A percentile compares a stretch with the other conserved stretches of the same genome.
These are phyloP conservation scores for Toxostoma redivivum DNA, from an alignment of 2,113 vertebrate species.

Conservation along the genomic window DNA sequence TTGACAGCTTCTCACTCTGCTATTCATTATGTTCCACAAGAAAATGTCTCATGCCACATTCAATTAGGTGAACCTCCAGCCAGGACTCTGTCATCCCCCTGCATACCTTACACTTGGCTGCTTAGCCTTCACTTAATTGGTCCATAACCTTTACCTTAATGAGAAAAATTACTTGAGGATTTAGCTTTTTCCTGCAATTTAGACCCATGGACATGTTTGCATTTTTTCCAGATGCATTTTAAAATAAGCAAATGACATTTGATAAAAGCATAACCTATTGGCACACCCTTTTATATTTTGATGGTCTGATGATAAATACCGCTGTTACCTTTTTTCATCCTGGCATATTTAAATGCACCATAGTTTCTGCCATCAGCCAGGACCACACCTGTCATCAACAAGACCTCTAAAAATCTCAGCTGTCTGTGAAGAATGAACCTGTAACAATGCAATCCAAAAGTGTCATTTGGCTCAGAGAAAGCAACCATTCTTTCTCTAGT, in stretches of 20 bases:
- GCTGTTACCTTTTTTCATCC: neutral
- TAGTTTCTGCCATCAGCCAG: neutral
- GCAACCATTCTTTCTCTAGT: neutral
- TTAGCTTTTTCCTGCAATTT: neutral
- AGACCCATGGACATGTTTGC: neutral
- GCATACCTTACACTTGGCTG: neutral
- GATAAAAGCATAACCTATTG: neutral
- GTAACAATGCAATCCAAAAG: neutral
- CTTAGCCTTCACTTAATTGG: neutral
- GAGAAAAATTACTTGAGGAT: neutral
- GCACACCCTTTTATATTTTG: neutral
- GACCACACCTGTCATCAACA: neutral
- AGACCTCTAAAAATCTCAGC: neutral
- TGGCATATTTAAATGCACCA: neutral
- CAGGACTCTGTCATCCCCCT: neutral
- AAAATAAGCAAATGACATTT: neutral
- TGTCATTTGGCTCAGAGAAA: neutral
- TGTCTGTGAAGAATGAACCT: neutral
- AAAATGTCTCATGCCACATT: neutral
- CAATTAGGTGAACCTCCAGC: neutral
- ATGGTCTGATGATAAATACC: neutral
- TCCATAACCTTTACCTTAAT: neutral
- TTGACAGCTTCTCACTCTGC: neutral
- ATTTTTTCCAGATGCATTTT: neutral
- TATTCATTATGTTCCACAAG: neutral